These are phyloP conservation scores for Bergia puertoricense DNA, from an alignment of 92 coral and sea anemone species.

Conservation along the genomic window DNA sequence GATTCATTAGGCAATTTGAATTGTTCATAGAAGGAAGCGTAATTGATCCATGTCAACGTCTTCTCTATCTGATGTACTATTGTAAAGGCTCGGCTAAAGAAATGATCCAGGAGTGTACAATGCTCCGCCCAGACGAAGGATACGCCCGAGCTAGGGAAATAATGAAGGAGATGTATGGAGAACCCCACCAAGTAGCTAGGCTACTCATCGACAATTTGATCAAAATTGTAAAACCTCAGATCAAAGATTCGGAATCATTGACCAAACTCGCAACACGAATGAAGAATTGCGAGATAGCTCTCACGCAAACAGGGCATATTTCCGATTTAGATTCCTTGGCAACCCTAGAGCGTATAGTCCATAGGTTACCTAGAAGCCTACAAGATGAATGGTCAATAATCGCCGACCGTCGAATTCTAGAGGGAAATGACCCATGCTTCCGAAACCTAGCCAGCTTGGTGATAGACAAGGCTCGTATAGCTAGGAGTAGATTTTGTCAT, in stretches of 20 bases:
- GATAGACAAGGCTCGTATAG: not conserved
- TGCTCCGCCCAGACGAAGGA: slow-evolving; percentile 22
- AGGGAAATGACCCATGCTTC: not conserved
- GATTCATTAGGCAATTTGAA: not conserved
- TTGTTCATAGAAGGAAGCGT: not conserved
- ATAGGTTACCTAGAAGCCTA: not conserved
- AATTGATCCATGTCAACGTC: not conserved
- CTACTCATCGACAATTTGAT: not conserved
- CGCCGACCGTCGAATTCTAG: not conserved
- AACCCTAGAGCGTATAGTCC: not conserved
- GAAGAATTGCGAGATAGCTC: not conserved
- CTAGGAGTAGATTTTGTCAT: not conserved
- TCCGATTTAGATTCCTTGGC: not conserved
- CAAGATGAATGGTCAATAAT: not conserved
- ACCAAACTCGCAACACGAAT: not conserved
- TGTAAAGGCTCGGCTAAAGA: not conserved
- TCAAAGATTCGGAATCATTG: not conserved
- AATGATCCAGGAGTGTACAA: slow-evolving; percentile 1
- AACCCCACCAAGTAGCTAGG: not conserved
- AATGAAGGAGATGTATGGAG: not conserved
- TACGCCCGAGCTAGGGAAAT: not conserved
- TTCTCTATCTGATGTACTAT: not conserved
- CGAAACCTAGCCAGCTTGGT: not conserved
- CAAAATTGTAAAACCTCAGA: not conserved
- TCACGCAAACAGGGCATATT: not conserved